Base-by-base conservation (phyloP, 2,113 vertebrate species). In the Zosterops lateralis region DNA sequence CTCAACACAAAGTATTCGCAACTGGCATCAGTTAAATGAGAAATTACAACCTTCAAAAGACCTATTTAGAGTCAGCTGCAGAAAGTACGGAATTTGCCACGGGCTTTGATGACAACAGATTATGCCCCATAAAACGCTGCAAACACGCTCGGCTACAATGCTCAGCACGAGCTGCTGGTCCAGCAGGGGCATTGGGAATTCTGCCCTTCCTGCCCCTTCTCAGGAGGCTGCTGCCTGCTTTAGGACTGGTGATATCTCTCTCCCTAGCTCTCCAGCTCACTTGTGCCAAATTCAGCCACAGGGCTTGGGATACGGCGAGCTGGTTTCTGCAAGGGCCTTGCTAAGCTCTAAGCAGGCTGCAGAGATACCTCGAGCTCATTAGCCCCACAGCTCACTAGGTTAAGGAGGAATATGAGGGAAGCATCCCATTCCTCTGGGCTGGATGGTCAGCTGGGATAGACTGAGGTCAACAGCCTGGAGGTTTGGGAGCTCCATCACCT, bases 11-110 rank as follows among this genome's bases (percentile, higher is more conserved):
- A 98, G 96, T 94, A 97, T 96, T 97, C 45, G 42, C 96, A 96
- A 98, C 96, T 98, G 97, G 97, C 98, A 97, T 93, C 12, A 3
- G 76, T 97, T 97, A 97, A 97, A 97, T 81, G 34, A 97, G 97
- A 97, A 98, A 98, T 97, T 97, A 96, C 96, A 97, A 92, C 96
- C 89, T 97, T 97, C 97, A 97, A 97, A 97, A 97, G 97, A 47
- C 77, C 96, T 86, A 96, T 97, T 98, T 97, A 97, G 96, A 47
- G 58, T 95, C 96, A 95, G 97, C 96, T 97, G 96, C 95, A 96
- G 92, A 97, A 92, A 97, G 97, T 85, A 96, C 70, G 62, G 97
- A 96, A 96, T 97, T 97, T 71, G 90, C 96, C 71, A 91, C 74
- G 76, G 92, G 96, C 95, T 97, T 93, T 61, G 57, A 93, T 95